These are phyloP conservation scores for Tetranychus cinnabarinus DNA, from an alignment of 1,140 invertebrate genomes.

Conservation along the genomic window DNA sequence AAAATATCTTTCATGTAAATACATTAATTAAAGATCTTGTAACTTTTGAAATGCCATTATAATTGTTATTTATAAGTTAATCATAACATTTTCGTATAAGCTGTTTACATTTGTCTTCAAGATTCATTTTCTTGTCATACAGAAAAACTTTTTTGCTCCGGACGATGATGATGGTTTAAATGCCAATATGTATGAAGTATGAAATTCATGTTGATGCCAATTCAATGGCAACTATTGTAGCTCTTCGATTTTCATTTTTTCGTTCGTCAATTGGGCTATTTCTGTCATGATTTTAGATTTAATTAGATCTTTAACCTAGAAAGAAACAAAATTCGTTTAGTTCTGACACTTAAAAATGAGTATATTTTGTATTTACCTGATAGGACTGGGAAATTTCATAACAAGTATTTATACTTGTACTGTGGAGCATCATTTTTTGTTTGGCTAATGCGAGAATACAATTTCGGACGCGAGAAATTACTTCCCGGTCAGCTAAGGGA, in stretches of 20 bases:
- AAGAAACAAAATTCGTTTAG: background rate
- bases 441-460: constrained; percentile 61
- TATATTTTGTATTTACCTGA: background rate
- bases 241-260: background rate
- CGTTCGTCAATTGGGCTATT: background rate
- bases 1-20: too few relatives aligned
- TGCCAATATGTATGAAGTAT: too few relatives aligned
- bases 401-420: constrained; percentile 26
- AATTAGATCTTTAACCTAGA: background rate
- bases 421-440: constrained; percentile 65
- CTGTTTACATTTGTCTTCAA: too few relatives aligned
- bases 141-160: too few relatives aligned
- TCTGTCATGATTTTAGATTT: background rate
- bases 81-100: too few relatives aligned
- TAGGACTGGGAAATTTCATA: constrained; percentile 2
- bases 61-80: too few relatives aligned
- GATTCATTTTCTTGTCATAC: too few relatives aligned
- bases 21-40: too few relatives aligned
- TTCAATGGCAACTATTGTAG: too few relatives aligned
- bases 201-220: too few relatives aligned
- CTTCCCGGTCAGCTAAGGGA: constrained; percentile 41
- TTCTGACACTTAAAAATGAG: background rate
- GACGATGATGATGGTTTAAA: too few relatives aligned
- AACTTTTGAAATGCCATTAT: too few relatives aligned
- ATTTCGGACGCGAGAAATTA: constrained; percentile 63